A percentile compares a stretch with the other conserved stretches of the same genome.
These are phyloP conservation scores for Chrysopilus asiliformis DNA, from an alignment of 2,888 invertebrate genomes.

Conservation along the genomic window DNA sequence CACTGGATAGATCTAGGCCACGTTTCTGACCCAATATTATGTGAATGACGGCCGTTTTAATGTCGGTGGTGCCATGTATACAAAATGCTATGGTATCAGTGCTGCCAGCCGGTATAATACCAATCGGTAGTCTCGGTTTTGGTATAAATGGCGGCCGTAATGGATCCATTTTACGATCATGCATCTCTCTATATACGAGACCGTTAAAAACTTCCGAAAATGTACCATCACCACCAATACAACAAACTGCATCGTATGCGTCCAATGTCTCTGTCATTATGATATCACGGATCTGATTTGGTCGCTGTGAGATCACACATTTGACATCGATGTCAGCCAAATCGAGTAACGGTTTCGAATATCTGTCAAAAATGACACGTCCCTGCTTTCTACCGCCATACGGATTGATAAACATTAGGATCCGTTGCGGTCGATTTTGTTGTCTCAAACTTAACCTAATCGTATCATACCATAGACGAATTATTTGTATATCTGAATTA, in stretches of 20 bases:
- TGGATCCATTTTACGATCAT: conserved; percentile 25
- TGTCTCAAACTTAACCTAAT: conserved; percentile 34
- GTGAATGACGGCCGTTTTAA: conserved; percentile 66
- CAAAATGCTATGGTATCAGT: conserved; percentile 70
- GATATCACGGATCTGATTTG: conserved; percentile 63
- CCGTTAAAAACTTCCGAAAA: conserved; percentile 71
- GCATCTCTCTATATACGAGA: conserved; percentile 43
- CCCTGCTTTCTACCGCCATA: conserved; percentile 68
- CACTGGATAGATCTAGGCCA: conserved; percentile 63
- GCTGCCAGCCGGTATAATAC: conserved; percentile 56
- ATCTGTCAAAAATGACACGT: conserved; percentile 55
- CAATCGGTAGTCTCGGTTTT: conserved; percentile 36
- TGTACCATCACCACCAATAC: conserved; percentile 80
- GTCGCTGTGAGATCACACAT: conserved; percentile 55
- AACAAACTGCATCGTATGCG: conserved; percentile 53
- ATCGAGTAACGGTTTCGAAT: conserved; percentile 51
- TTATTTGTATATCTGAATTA: conserved; percentile 45
- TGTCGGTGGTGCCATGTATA: conserved; percentile 65
- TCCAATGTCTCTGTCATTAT: conserved; percentile 43
- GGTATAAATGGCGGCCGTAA: conserved; percentile 29
- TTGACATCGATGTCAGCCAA: conserved; percentile 52
- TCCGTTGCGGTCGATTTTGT: conserved; percentile 47
- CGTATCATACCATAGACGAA: conserved; percentile 49
- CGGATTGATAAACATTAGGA: conserved; percentile 73
- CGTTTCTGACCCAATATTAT: conserved; percentile 63